Base-by-base conservation (phyloP, 1,140 invertebrate genomes). In the Drosophila ananassae region DNA sequence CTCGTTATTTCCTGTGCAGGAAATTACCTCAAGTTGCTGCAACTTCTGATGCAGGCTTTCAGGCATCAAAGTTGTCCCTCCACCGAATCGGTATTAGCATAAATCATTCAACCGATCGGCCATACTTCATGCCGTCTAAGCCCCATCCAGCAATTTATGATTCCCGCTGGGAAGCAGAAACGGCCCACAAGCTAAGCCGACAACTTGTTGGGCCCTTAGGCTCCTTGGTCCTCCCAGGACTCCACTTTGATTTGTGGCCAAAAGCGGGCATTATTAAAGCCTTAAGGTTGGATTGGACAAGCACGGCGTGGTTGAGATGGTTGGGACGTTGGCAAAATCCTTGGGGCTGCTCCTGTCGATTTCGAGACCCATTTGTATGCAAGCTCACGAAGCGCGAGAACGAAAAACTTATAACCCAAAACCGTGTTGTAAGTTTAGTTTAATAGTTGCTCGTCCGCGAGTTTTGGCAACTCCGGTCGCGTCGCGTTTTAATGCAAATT, bases 401-500 rank as follows among this genome's bases (percentile, higher is more conserved):
- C 51, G 61, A 74, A 77, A 80, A 87, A 87, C 78, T 81, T 87
- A 58, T 72, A 77, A 46, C 58, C 55, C 78, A 76, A 37, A 37
- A 61, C 69, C 55, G 60, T 68, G 61, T 39, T 73, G 78, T 87
- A 89, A 87, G 78, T 87, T 87, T 87, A 79, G 82, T 87, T 87
- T 89, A 82, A 87, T 87, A 87, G 82, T 87, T 87, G 58, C 48
- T 55, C 52, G 55, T 2, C 41, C 2, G 39, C 63, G 54, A 77
- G 41, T 75, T 85, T 72, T 57, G 53, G 24, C 39, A 76, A 50
- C 53, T 53, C 56, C 32, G 61, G 67, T 66, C 77, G 58, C 73
- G 78, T 63, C 82, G 77, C 77, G 54, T 73, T 87, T 85, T 89
- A 82, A 87, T 87, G 83, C 78, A 82, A 87, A 89, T 87, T 87